These are phyloP conservation scores for Eristalis pertinax DNA, from an alignment of 2,888 invertebrate genomes.

Conservation along the genomic window DNA sequence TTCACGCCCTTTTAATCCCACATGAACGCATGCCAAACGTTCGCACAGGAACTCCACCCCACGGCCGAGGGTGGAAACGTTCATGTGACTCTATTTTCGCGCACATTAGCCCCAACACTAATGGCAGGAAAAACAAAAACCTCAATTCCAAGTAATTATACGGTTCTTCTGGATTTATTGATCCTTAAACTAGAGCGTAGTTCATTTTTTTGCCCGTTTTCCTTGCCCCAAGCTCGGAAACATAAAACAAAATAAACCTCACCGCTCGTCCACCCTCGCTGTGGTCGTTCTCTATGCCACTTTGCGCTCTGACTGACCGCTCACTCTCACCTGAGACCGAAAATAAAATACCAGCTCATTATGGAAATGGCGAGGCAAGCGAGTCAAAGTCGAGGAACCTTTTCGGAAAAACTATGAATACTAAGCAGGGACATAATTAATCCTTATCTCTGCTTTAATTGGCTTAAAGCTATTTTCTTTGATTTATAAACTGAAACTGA, in stretches of 20 bases:
- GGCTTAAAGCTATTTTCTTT: slow-evolving; percentile 73
- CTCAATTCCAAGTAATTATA: slow-evolving; percentile 68
- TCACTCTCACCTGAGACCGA: not conserved
- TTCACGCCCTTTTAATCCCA: not conserved
- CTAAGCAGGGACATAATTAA: slow-evolving; percentile 73
- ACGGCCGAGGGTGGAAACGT: not conserved
- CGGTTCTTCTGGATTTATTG: slow-evolving; percentile 72
- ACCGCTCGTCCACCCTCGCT: slow-evolving; percentile 41
- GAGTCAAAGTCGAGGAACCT: slow-evolving; percentile 17
- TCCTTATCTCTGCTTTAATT: slow-evolving; percentile 76
- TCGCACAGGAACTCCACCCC: no score
- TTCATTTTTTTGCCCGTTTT: not conserved
- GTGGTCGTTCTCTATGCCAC: slow-evolving; percentile 57
- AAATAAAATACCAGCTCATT: slow-evolving; percentile 53
- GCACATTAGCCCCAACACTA: slow-evolving; percentile 60
- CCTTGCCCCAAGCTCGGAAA: slow-evolving; percentile 29
- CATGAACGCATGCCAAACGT: not conserved
- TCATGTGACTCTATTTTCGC: slow-evolving; percentile 53
- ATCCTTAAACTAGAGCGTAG: slow-evolving; percentile 64
- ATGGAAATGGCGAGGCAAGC: slow-evolving; percentile 40
- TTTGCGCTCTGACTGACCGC: slow-evolving; percentile 9
- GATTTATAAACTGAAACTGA: slow-evolving; percentile 72
- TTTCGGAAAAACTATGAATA: slow-evolving; percentile 65
- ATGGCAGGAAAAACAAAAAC: slow-evolving; percentile 41
- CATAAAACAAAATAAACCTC: slow-evolving; percentile 63